Evolutionary conservation across 2,113 vertebrate species (phyloP).

Genomic region (Pomatostomus ruficeps): DNA sequence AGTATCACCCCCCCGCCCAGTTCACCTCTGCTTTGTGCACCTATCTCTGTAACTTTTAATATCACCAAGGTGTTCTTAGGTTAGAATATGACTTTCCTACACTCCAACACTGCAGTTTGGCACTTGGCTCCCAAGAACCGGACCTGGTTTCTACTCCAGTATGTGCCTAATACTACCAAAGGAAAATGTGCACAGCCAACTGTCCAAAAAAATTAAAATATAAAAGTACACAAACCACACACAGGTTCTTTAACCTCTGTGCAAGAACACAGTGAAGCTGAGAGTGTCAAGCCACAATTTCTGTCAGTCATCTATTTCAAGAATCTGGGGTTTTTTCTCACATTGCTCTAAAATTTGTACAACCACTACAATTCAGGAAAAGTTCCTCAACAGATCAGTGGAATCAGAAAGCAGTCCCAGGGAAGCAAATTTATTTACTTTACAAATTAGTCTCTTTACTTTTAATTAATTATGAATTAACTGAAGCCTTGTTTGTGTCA

Average conservation of each 20-base stretch:
- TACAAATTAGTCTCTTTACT: background rate
- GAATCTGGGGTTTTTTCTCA: background rate
- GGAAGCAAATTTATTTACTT: background rate
- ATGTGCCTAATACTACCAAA: background rate
- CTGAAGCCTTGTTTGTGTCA: background rate
- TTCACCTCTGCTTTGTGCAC: background rate
- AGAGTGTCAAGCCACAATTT: background rate
- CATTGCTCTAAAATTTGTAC: background rate
- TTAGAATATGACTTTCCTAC: background rate
- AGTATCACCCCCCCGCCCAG: background rate
- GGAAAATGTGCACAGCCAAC: background rate
- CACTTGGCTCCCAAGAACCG: background rate
- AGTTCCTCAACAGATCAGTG: background rate
- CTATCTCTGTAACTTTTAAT: background rate
- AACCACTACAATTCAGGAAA: background rate
- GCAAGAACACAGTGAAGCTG: background rate
- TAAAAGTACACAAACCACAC: background rate
- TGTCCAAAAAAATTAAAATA: background rate
- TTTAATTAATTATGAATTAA: background rate
- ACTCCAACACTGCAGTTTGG: background rate
- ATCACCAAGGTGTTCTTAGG: background rate
- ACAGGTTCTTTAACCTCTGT: background rate
- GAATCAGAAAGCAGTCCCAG: fast-evolving
- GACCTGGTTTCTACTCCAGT: background rate
- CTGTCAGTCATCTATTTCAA: background rate